phyloP scores from a whole-genome alignment of 1,140 invertebrate species.

The Ceratosolen fusciceps region DNA sequence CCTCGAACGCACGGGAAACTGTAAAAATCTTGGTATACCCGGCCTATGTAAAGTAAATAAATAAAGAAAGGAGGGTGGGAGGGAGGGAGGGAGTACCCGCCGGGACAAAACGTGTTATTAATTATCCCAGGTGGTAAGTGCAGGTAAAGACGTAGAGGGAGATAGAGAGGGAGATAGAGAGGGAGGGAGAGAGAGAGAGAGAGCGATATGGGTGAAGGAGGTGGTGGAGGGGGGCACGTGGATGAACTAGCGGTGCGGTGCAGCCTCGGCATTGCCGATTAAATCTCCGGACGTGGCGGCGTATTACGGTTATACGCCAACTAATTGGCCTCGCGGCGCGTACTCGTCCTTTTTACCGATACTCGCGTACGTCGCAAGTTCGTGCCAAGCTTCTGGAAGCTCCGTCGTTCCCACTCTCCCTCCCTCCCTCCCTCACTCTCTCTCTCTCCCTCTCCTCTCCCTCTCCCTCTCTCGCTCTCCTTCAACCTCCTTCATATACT shows the following conservation, averaged over 20 bases:
- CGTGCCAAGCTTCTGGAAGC: constrained; percentile 31
- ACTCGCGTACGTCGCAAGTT: constrained; percentile 32
- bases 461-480: constrained; percentile 18
- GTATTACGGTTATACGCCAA: constrained; percentile 45
- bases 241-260: constrained; percentile 17
- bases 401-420: neutral
- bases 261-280: constrained; percentile 30
- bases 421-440: neutral
- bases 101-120: constrained; percentile 31
- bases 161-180: too few relatives aligned
- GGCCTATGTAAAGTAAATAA: too few relatives aligned
- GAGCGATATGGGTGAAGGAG: too few relatives aligned
- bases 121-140: constrained; percentile 35
- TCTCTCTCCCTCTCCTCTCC: neutral
- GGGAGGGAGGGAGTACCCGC: neutral
- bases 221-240: neutral
- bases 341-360: constrained; percentile 25
- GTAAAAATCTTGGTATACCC: too few relatives aligned
- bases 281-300: constrained; percentile 33
- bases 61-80: too few relatives aligned
- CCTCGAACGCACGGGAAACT: too few relatives aligned
- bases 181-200: too few relatives aligned
- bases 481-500: neutral
- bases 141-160: too few relatives aligned
- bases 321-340: constrained; percentile 44